A percentile compares a stretch with the other conserved stretches of the same genome.
phyloP scores from a whole-genome alignment of 2,888 invertebrate genomes.

The Thereva nobilitata region DNA sequence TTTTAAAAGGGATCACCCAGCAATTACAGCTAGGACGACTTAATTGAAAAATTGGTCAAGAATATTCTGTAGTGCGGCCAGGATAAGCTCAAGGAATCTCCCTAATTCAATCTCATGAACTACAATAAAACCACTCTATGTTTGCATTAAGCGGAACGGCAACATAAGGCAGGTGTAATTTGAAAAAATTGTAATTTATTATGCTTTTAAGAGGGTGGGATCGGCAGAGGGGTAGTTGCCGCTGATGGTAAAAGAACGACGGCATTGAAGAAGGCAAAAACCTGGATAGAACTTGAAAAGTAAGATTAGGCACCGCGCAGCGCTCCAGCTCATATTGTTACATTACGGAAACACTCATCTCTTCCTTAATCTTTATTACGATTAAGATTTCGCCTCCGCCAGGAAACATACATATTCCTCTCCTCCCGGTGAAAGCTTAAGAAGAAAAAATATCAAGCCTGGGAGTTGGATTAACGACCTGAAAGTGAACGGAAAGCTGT shows the following conservation, averaged over 20 bases:
- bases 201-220: conserved; percentile 11
- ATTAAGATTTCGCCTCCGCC: conserved; percentile 5
- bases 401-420: background rate
- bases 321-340: conserved; percentile 6
- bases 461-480: background rate
- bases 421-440: too few relatives aligned
- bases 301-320: conserved; percentile 9
- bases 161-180: background rate
- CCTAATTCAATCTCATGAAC: too few relatives aligned
- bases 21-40: too few relatives aligned
- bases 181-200: conserved; percentile 19
- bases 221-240: too few relatives aligned
- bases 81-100: too few relatives aligned
- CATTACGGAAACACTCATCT: background rate
- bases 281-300: background rate
- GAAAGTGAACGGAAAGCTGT: background rate
- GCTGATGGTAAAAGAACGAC: too few relatives aligned
- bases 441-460: too few relatives aligned
- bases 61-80: too few relatives aligned
- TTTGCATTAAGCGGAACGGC: too few relatives aligned
- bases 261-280: background rate
- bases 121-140: too few relatives aligned
- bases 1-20: too few relatives aligned
- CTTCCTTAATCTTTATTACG: conserved; percentile 11
- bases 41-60: too few relatives aligned